Percentiles rank a stretch among this genome's conserved stretches.
phyloP scores from a whole-genome alignment of 2,797 vertebrate species.

The Chelonia mydas region DNA sequence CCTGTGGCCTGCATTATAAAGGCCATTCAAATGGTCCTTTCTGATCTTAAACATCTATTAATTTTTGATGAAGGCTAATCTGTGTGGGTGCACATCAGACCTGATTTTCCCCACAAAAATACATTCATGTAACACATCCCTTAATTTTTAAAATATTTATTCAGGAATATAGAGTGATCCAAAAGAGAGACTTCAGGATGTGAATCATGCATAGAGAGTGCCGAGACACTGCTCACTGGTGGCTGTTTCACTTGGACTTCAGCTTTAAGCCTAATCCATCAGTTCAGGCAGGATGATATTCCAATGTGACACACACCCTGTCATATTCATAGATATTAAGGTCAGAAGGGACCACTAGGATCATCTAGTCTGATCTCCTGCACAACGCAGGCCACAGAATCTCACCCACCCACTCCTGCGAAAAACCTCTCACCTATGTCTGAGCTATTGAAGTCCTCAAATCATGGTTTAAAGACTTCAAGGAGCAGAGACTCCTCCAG shows the following conservation, averaged over 20 bases:
- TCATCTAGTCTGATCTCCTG: no score
- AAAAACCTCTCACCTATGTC: no score
- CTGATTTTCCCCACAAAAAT: not conserved
- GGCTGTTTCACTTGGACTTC: conserved; percentile 42
- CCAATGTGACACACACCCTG: not conserved
- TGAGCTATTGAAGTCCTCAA: no score
- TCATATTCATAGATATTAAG: not conserved
- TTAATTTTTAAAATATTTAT: not conserved
- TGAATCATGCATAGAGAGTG: not conserved
- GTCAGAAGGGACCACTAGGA: no score
- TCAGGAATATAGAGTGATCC: conserved; percentile 8
- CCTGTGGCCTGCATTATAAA: not conserved
- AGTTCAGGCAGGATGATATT: conserved; percentile 1
- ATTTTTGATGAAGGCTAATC: fast-evolving
- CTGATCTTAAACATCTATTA: not conserved
- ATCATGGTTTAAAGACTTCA: no score
- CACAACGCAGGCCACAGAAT: no score
- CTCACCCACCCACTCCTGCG: no score
- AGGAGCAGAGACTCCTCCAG: no score
- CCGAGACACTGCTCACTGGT: conserved; percentile 18
- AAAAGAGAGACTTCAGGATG: conserved; percentile 29
- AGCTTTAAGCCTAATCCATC: conserved; percentile 41
- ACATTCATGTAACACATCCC: not conserved
- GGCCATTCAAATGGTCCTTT: not conserved
- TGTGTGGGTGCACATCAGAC: not conserved